Conservation (phyloP, 2,113 vertebrate species). For the Cebus imitator region DNA sequence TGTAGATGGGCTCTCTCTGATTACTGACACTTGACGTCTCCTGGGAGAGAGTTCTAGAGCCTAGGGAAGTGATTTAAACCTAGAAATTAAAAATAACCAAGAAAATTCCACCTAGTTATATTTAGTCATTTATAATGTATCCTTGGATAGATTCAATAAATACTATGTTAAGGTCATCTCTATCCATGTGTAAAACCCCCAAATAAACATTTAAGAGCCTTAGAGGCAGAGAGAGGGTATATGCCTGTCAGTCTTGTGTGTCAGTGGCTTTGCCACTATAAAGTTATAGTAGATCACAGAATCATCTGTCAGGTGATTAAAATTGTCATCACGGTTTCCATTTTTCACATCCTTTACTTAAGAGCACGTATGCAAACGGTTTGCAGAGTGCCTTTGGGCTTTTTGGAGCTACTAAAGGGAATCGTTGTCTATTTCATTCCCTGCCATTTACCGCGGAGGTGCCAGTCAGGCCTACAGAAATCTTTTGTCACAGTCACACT, state of each 20-base stretch:
- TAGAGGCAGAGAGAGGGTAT: not conserved
- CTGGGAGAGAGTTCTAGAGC: constrained; percentile 3
- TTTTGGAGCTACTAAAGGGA: constrained; percentile 15
- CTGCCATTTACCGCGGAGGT: constrained; percentile 50
- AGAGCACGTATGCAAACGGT: not conserved
- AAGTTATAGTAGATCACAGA: constrained; percentile 28
- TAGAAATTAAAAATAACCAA: constrained; percentile 35
- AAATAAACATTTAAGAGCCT: not conserved
- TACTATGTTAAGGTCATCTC: not conserved
- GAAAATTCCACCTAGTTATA: not conserved
- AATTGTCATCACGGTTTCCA: constrained; percentile 6
- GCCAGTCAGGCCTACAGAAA: constrained; percentile 49
- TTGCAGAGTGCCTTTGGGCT: constrained; percentile 18
- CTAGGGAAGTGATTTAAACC: not conserved
- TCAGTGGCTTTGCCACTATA: not conserved
- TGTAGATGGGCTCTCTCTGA: not conserved
- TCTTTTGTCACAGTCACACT: constrained; percentile 52
- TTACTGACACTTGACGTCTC: not conserved
- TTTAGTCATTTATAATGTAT: constrained; percentile 36
- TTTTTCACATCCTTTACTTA: constrained; percentile 28
- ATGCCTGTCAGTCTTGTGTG: not conserved
- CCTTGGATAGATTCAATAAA: not conserved
- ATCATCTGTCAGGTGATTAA: constrained; percentile 38
- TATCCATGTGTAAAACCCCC: not conserved
- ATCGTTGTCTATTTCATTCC: not conserved